A percentile compares a stretch with the other conserved stretches of the same genome.
Conservation (phyloP, 2,888 invertebrate genomes). For the Folsomia manolachei region DNA sequence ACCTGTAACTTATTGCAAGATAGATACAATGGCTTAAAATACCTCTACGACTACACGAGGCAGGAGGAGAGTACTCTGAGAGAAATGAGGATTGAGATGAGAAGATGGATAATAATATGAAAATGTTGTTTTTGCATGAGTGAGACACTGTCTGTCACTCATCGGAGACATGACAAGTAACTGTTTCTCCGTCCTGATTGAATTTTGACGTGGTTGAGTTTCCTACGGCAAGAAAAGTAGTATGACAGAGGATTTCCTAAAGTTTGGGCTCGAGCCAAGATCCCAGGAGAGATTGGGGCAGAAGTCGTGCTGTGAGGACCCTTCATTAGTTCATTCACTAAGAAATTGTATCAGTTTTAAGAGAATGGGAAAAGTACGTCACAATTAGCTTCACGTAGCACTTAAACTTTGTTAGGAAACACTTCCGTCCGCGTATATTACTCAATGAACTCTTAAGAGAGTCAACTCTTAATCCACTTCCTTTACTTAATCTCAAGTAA, state of each 20-base stretch:
- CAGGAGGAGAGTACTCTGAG: no score
- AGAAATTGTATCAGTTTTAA: no score
- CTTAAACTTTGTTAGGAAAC: neutral
- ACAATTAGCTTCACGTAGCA: neutral
- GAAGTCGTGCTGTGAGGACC: neutral
- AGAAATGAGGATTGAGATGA: no score
- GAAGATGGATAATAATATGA: neutral
- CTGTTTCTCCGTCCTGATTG: constrained; percentile 7
- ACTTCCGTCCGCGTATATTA: neutral
- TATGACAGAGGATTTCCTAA: neutral
- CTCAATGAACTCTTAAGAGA: no score
- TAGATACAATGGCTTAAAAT: no score
- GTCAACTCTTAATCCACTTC: neutral
- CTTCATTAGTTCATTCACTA: neutral
- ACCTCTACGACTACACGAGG: no score
- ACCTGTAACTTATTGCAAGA: no score
- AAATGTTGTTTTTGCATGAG: constrained; percentile 8
- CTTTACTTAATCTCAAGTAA: neutral
- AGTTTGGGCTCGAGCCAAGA: neutral
- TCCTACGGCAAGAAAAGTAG: neutral
- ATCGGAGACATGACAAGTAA: neutral
- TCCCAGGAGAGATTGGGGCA: neutral
- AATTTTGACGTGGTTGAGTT: neutral
- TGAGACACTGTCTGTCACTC: constrained; percentile 4
- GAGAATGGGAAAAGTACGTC: no score